A percentile compares a stretch with the other conserved stretches of the same genome.
phyloP scores from a whole-genome alignment of 1,140 invertebrate species.

The Drosophila orena region DNA sequence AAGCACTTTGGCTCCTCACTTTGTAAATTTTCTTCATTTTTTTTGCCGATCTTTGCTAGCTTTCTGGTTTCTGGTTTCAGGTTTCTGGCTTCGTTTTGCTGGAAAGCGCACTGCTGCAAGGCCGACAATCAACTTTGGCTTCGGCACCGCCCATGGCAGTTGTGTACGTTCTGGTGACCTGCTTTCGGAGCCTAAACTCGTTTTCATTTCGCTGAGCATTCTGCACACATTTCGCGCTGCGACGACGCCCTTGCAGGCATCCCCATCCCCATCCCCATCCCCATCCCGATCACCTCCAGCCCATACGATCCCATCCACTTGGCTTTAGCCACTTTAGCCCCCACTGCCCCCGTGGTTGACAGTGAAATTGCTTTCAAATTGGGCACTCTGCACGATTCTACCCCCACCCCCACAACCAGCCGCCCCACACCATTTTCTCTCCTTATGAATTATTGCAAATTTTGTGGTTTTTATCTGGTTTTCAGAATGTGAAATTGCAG shows the following conservation, averaged over 20 bases:
- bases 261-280: conserved; percentile 24
- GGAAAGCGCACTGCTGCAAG: conserved; percentile 65
- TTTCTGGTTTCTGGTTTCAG: conserved; percentile 3
- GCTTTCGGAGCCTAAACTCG: conserved; percentile 70
- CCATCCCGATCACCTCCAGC: conserved; percentile 13
- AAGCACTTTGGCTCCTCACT: background rate
- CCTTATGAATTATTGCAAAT: conserved; percentile 80
- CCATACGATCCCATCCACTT: background rate
- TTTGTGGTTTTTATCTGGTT: conserved; percentile 75
- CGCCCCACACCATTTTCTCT: conserved; percentile 36
- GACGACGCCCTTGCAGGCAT: conserved; percentile 66
- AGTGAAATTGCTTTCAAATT: conserved; percentile 76
- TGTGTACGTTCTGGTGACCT: conserved; percentile 72
- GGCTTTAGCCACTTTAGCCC: background rate
- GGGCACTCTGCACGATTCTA: conserved; percentile 55
- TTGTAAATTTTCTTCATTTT: conserved; percentile 9
- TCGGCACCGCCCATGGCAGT: conserved; percentile 39
- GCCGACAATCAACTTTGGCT: conserved; percentile 57
- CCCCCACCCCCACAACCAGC: conserved; percentile 12
- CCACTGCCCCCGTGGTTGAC: conserved; percentile 54
- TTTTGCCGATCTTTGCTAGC: conserved; percentile 20
- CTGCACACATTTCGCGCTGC: conserved; percentile 44
- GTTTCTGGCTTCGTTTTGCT: conserved; percentile 15
- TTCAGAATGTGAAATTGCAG: conserved; percentile 78
- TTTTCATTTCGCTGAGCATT: conserved; percentile 73